Conservation (phyloP, 2,888 invertebrate species). For the Callinectes sapidus region DNA sequence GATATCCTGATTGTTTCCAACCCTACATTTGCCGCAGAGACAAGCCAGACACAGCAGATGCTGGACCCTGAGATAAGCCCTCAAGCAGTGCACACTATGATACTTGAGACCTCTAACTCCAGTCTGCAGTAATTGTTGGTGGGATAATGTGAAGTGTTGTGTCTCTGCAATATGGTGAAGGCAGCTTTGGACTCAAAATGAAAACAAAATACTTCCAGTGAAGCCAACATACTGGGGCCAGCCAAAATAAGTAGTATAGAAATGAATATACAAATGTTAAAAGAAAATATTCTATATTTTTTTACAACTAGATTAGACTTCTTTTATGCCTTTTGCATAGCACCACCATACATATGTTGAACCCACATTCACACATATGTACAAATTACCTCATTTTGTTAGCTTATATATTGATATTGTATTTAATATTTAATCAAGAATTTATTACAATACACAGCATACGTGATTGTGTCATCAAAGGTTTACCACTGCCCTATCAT, state of each 20-base stretch:
- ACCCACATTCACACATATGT: not conserved
- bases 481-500: not conserved
- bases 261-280: not conserved
- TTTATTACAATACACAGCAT: too few species aligned
- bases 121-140: not conserved
- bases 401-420: too few species aligned
- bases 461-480: not conserved
- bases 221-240: not conserved
- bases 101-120: constrained; percentile 15
- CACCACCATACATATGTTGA: too few species aligned
- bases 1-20: constrained; percentile 51
- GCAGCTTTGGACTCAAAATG: not conserved
- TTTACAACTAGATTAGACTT: not conserved
- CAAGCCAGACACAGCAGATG: constrained; percentile 24
- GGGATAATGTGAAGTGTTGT: not conserved
- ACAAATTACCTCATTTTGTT: not conserved
- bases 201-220: not conserved
- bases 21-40: constrained; percentile 34
- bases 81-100: constrained; percentile 46
- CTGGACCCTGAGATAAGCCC: constrained; percentile 40
- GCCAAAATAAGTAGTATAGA: not conserved
- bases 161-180: not conserved
- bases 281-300: not conserved
- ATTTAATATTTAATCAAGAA: too few species aligned
- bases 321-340: not conserved